phyloP scores from a whole-genome alignment of 2,888 invertebrate genomes.

The Erynnis tages region DNA sequence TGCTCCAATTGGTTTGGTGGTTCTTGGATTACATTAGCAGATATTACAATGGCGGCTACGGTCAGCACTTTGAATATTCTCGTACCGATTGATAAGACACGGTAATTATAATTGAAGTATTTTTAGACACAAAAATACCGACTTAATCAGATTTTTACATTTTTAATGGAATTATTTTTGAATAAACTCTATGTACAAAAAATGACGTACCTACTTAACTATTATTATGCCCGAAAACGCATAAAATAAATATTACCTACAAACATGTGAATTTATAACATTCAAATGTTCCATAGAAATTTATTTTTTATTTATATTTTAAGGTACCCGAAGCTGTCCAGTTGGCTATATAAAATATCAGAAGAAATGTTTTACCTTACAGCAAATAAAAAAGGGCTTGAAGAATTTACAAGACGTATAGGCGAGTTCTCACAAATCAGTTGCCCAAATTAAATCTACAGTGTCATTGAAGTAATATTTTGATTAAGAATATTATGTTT shows the following conservation, averaged over 20 bases:
- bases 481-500: constrained; percentile 16
- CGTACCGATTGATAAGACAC: constrained; percentile 51
- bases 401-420: constrained; percentile 61
- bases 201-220: no score
- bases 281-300: no score
- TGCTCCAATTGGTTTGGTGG: constrained; percentile 51
- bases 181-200: no score
- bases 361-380: constrained; percentile 55
- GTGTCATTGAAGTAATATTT: constrained; percentile 1
- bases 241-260: background rate
- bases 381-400: constrained; percentile 58
- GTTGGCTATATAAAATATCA: constrained; percentile 54
- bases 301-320: no score
- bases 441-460: background rate
- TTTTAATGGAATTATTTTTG: no score
- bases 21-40: constrained; percentile 48
- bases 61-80: constrained; percentile 56
- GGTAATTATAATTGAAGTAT: constrained; percentile 35
- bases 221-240: no score
- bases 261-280: background rate
- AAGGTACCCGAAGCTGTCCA: constrained; percentile 52
- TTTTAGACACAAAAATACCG: no score
- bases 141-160: no score
- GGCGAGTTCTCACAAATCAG: constrained; percentile 51
- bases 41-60: constrained; percentile 54